These are phyloP conservation scores for Mycteria americana DNA, from an alignment of 2,797 vertebrate genomes.

Conservation along the genomic window DNA sequence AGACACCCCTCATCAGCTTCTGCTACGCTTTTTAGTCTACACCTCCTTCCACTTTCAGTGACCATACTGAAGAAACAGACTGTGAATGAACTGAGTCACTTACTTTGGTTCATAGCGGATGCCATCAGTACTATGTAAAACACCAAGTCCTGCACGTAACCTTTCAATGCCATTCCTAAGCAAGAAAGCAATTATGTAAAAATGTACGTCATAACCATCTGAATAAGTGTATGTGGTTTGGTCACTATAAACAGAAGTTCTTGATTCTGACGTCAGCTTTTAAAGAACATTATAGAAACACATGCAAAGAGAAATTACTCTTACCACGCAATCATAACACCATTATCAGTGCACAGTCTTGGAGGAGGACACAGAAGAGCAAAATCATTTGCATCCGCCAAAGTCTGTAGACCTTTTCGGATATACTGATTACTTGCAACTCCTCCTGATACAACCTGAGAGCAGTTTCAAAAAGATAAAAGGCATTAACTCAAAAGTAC, in stretches of 20 bases:
- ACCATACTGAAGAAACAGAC: fast-evolving
- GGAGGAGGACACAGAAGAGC: slow-evolving; percentile 87
- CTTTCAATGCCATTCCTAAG: slow-evolving; percentile 93
- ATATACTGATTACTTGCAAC: slow-evolving; percentile 94
- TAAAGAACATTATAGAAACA: background rate
- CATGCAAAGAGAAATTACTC: background rate
- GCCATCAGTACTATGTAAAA: slow-evolving; percentile 76
- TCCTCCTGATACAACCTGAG: slow-evolving; percentile 91
- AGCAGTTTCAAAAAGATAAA: background rate
- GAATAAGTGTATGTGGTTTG: fast-evolving
- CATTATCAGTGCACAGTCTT: slow-evolving; percentile 92
- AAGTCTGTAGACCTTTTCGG: slow-evolving; percentile 76
- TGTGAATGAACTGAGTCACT: slow-evolving; percentile 3
- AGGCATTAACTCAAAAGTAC: background rate
- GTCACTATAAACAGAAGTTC: background rate
- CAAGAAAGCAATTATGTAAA: background rate
- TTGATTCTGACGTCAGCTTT: background rate
- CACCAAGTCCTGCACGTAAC: slow-evolving; percentile 82
- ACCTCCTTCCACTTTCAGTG: background rate
- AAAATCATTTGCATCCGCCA: slow-evolving; percentile 80
- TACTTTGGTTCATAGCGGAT: slow-evolving; percentile 90
- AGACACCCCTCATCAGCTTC: background rate
- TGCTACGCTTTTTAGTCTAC: background rate
- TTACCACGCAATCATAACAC: slow-evolving; percentile 96
- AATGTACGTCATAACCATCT: fast-evolving